phyloP scores from a whole-genome alignment of 2,888 invertebrate genomes.

The Morinoia aosen region DNA sequence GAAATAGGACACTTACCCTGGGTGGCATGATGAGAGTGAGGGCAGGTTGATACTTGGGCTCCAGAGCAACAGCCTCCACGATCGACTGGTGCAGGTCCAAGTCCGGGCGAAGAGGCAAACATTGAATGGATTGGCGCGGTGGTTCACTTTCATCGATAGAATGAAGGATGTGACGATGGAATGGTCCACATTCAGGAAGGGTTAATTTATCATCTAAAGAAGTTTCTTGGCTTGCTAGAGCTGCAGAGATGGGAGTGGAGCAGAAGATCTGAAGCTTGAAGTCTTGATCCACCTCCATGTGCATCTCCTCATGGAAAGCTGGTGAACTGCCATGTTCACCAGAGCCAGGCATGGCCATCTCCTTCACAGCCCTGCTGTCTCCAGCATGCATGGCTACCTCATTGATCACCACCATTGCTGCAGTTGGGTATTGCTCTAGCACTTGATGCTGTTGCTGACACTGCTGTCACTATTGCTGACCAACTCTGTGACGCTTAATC shows the following conservation, averaged over 20 bases:
- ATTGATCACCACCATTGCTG: constrained; percentile 32
- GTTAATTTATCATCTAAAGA: background rate
- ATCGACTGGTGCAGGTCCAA: constrained; percentile 61
- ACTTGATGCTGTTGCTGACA: constrained; percentile 46
- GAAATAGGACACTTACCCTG: constrained; percentile 59
- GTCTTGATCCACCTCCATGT: background rate
- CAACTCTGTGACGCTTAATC: background rate
- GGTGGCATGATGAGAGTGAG: constrained; percentile 65
- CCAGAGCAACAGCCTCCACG: constrained; percentile 65
- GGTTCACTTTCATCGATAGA: background rate
- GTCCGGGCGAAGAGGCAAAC: constrained; percentile 32
- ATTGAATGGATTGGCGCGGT: background rate
- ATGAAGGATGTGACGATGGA: constrained; percentile 16
- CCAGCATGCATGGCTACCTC: background rate
- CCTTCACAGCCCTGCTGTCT: background rate
- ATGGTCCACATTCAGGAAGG: constrained; percentile 13
- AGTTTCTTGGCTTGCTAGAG: background rate
- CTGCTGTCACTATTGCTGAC: constrained; percentile 50
- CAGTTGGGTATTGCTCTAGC: background rate
- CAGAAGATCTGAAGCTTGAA: constrained; percentile 29
- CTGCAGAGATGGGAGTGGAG: background rate
- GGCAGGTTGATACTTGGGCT: constrained; percentile 68
- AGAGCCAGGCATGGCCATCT: background rate
- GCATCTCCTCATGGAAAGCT: background rate
- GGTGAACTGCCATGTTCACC: background rate